Percentiles rank a stretch among this genome's conserved stretches.
phyloP scores from a whole-genome alignment of 2,888 invertebrate species.

The Eupithecia dodoneata region DNA sequence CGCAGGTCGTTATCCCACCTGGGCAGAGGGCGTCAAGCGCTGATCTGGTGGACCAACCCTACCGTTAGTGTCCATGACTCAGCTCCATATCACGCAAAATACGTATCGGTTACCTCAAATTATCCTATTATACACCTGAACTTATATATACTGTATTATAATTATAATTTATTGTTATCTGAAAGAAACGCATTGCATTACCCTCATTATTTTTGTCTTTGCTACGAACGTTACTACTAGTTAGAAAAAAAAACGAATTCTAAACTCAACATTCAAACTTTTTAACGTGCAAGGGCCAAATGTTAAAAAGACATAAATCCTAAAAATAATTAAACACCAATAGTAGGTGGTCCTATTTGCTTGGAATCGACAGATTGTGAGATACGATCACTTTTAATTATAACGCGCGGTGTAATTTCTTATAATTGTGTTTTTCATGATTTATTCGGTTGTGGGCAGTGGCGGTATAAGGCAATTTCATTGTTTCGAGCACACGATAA shows the following conservation, averaged over 20 bases:
- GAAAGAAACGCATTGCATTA: no score
- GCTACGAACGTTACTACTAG: no score
- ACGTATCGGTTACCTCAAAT: no score
- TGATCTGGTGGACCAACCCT: no score
- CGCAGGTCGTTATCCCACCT: no score
- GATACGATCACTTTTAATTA: constrained; percentile 75
- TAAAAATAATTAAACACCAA: constrained; percentile 28
- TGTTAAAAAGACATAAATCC: constrained; percentile 30
- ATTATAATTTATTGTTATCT: no score
- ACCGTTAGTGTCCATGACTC: no score
- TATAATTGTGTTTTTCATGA: constrained; percentile 77
- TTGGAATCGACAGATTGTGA: constrained; percentile 72
- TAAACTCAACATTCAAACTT: not conserved
- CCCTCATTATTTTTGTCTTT: no score
- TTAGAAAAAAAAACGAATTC: not conserved
- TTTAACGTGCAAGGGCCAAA: not conserved
- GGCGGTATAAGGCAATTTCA: constrained; percentile 68
- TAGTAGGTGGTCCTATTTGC: constrained; percentile 77
- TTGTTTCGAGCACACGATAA: constrained; percentile 67
- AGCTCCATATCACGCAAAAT: no score
- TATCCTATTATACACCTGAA: no score
- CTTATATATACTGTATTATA: no score
- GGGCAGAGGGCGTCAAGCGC: no score
- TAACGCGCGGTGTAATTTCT: constrained; percentile 66
- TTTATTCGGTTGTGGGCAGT: constrained; percentile 68